Evolutionary conservation across 2,888 invertebrate species (phyloP), one percentile per base, ranked within the genome.

Genomic region (Lasioglossum figueresi): DNA sequence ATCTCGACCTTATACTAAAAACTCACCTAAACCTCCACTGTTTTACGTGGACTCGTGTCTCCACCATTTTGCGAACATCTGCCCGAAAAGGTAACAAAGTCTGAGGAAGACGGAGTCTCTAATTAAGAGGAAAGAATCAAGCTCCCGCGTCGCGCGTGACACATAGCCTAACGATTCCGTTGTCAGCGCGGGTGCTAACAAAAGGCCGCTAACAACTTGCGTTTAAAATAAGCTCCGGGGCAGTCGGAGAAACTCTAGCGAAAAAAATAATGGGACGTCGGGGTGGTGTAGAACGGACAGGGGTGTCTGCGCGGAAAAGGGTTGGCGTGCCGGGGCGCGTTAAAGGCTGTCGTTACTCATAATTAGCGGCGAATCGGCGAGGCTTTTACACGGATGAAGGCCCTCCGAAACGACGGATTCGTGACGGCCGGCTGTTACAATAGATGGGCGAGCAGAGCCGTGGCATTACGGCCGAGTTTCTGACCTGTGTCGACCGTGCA

Each of bases 341-440:
- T 92, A 91, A 93, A 92, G 92, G 91, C 91, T 88, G 89, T 90
- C 90, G 91, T 92, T 92, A 92, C 88, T 93, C 92, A 92, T 91
- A 93, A 92, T 93, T 93, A 93, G 91, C 92, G 89, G 88, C 88
- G 91, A 92, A 92, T 92, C 88, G 88, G 82, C 90, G 84, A 86
- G 88, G 91, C 91, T 92, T 93, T 93, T 89, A 92, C 87, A 88
- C 90, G 91, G 89, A 91, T 91, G 92, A 90, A 91, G 90, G 91
- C 91, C 90, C 91, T 91, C 90, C 85, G 88, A 91, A 91, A 91
- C 88, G 87, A 82, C 83, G 88, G 83, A 90, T 92, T 92, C 91
- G 90, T 91, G 91, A 92, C 90, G 86, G 84, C 59, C 68, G 88
- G 89, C 87, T 91, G 91, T 91, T 91, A 91, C 89, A 89, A 90